Evolutionary conservation across 1,140 invertebrate species (phyloP).

Genomic region (Magallana angulata): DNA sequence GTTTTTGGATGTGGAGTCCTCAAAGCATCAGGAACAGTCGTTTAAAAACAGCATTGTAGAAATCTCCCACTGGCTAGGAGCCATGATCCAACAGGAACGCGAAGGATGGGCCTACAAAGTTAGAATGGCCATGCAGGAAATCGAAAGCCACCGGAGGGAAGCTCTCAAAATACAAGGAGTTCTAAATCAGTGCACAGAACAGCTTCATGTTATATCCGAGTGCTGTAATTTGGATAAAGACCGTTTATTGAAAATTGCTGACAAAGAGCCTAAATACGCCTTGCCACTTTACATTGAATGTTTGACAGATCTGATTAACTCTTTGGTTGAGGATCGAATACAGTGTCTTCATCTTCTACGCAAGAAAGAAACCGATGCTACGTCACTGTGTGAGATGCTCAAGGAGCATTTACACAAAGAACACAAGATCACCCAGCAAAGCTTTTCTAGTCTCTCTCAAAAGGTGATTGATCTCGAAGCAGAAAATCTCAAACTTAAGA

Average conservation of each 20-base stretch:
- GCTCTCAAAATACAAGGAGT: conserved; percentile 51
- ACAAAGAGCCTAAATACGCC: conserved; percentile 50
- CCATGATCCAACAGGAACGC: conserved; percentile 63
- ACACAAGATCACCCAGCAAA: conserved; percentile 29
- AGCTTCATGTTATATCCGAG: conserved; percentile 55
- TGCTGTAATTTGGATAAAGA: conserved; percentile 54
- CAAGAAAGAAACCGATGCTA: conserved; percentile 40
- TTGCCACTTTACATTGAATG: conserved; percentile 52
- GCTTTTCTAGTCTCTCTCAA: conserved; percentile 46
- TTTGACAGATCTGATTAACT: conserved; percentile 57
- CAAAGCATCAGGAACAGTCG: conserved; percentile 49
- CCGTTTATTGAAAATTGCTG: conserved; percentile 28
- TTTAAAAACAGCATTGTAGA: conserved; percentile 52
- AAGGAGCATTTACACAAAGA: conserved; percentile 49
- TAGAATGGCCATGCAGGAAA: conserved; percentile 66
- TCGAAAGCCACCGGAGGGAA: conserved; percentile 62
- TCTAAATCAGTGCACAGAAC: conserved; percentile 54
- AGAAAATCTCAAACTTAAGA: conserved; percentile 37
- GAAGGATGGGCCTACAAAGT: conserved; percentile 64
- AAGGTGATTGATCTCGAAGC: conserved; percentile 52
- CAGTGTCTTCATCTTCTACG: conserved; percentile 56
- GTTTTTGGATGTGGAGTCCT: conserved; percentile 56
- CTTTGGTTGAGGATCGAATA: conserved; percentile 59
- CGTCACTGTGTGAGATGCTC: conserved; percentile 44
- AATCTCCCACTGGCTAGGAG: conserved; percentile 60